Conservation (phyloP, 2,113 vertebrate genomes). For the Odontophorus gujanensis region DNA sequence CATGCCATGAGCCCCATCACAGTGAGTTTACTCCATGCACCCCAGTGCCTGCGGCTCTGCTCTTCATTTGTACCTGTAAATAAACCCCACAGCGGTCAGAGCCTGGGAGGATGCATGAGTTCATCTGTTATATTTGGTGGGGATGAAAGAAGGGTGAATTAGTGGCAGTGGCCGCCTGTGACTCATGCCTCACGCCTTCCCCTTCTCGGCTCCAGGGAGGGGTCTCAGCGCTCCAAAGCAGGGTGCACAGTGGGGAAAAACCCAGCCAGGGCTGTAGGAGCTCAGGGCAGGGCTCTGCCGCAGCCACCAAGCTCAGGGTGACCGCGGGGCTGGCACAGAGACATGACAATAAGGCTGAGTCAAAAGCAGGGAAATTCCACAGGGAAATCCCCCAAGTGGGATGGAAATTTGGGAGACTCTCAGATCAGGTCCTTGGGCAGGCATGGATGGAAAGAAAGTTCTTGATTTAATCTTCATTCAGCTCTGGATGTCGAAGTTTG, state of each 20-base stretch:
- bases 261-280: background rate
- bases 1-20: background rate
- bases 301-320: background rate
- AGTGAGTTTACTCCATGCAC: slow-evolving; percentile 11
- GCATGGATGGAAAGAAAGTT: accelerated
- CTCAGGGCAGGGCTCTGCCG: background rate
- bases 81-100: slow-evolving; percentile 44
- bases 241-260: background rate
- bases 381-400: background rate
- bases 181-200: background rate
- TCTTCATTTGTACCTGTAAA: slow-evolving; percentile 76
- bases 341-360: background rate
- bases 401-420: background rate
- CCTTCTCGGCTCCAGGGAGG: background rate
- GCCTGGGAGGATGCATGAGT: slow-evolving; percentile 62
- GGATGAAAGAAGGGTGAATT: slow-evolving; percentile 72
- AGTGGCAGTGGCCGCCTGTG: background rate
- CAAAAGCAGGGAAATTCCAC: background rate
- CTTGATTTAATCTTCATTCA: background rate
- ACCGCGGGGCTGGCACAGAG: background rate
- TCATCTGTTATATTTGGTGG: slow-evolving; percentile 75
- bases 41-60: slow-evolving; percentile 5
- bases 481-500: background rate
- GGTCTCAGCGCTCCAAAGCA: background rate
- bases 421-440: background rate